Evolutionary conservation across 2,888 invertebrate species (phyloP).

Genomic region (Tiliacea aurago): DNA sequence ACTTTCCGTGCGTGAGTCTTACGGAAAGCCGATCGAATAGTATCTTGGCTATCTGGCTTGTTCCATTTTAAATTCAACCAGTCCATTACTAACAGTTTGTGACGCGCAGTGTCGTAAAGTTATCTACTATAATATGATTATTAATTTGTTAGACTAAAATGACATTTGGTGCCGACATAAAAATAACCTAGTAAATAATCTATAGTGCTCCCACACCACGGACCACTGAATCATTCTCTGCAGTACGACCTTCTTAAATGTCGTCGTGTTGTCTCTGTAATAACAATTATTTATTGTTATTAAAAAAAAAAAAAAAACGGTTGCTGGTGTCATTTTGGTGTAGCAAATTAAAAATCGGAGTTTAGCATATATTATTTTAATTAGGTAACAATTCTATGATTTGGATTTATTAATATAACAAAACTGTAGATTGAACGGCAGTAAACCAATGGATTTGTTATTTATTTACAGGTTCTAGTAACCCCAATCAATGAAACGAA

Average conservation of each 20-base stretch:
- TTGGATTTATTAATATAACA: not conserved
- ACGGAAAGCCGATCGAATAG: not conserved
- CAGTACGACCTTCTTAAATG: no score
- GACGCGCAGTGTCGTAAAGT: not conserved
- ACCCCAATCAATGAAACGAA: constrained; percentile 79
- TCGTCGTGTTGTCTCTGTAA: no score
- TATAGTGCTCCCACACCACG: no score
- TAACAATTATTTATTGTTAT: no score
- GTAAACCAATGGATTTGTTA: constrained; percentile 10
- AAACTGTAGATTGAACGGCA: not conserved
- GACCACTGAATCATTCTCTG: no score
- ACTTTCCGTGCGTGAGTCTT: not conserved
- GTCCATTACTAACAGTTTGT: not conserved
- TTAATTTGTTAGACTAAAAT: no score
- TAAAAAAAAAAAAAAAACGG: no score
- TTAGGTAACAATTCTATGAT: not conserved
- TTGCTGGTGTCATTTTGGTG: no score
- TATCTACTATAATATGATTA: not conserved
- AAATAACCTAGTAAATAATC: no score
- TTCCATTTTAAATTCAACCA: not conserved
- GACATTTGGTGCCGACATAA: no score
- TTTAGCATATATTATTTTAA: no score
- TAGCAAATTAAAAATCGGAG: no score
- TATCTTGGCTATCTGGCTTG: not conserved
- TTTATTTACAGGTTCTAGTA: constrained; percentile 80